Percentiles rank a stretch among this genome's conserved stretches.
These are phyloP conservation scores for Perodicticus potto DNA, from an alignment of 2,797 vertebrate genomes.

Conservation along the genomic window DNA sequence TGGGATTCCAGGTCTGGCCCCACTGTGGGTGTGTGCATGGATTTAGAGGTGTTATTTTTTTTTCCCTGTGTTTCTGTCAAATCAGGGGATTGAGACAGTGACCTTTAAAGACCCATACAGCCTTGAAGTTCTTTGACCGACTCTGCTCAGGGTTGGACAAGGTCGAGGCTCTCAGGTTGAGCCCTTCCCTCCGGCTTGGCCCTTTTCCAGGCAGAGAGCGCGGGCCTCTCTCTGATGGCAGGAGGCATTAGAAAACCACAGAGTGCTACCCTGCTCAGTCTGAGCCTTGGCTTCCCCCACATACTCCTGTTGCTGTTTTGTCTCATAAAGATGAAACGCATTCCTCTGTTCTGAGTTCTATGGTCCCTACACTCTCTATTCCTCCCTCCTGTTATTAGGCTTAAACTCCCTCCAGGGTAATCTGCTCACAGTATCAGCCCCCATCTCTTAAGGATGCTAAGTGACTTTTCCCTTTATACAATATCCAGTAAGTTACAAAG, in stretches of 20 bases:
- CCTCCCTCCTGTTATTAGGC: neutral
- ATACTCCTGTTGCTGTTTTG: neutral
- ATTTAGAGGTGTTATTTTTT: neutral
- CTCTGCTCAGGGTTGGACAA: neutral
- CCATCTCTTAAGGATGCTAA: neutral
- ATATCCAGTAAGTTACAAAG: neutral
- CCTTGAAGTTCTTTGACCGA: neutral
- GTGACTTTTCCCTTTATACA: neutral
- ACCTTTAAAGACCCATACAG: neutral
- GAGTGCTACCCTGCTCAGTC: neutral
- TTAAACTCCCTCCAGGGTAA: neutral
- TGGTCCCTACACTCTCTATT: neutral
- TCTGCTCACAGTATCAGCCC: neutral
- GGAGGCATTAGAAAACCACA: neutral
- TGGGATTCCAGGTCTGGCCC: neutral
- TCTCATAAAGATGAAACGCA: constrained; percentile 45
- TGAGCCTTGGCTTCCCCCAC: neutral
- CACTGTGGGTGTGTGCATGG: rapidly evolving
- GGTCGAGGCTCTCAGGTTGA: neutral
- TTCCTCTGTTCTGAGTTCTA: neutral
- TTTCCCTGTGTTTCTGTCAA: neutral
- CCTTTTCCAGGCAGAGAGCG: neutral
- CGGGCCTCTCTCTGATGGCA: neutral
- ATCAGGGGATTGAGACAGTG: neutral
- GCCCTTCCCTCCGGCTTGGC: neutral